Evolutionary conservation across 2,797 vertebrate genomes (phyloP).

Genomic region (Molothrus aeneus): DNA sequence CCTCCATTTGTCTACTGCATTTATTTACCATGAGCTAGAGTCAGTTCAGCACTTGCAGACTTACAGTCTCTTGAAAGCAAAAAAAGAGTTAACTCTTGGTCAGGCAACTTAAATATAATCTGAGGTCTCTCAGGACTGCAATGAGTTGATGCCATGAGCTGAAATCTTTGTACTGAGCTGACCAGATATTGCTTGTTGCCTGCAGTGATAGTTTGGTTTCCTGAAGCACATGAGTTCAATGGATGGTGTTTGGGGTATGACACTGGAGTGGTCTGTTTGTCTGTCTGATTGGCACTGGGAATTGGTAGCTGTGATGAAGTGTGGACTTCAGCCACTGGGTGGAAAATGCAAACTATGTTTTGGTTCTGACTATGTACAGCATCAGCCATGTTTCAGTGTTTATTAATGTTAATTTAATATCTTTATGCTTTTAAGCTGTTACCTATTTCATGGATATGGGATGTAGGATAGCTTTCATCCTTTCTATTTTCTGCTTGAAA

Average conservation of each 20-base stretch:
- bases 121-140: background rate
- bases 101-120: background rate
- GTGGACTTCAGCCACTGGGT: background rate
- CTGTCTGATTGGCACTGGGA: background rate
- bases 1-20: background rate
- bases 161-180: background rate
- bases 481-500: constrained; percentile 19
- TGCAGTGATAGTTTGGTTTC: background rate
- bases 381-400: background rate
- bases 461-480: background rate
- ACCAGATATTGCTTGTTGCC: background rate
- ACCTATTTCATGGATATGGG: background rate
- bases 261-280: background rate
- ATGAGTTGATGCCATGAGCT: background rate
- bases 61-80: background rate
- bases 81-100: background rate
- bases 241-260: background rate
- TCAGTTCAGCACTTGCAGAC: background rate
- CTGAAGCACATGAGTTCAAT: background rate
- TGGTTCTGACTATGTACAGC: background rate
- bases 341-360: background rate
- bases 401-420: background rate
- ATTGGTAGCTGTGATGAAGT: background rate
- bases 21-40: background rate
- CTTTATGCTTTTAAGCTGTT: background rate